phyloP scores from a whole-genome alignment of 2,888 invertebrate species.

The Pristionchus arcanus region DNA sequence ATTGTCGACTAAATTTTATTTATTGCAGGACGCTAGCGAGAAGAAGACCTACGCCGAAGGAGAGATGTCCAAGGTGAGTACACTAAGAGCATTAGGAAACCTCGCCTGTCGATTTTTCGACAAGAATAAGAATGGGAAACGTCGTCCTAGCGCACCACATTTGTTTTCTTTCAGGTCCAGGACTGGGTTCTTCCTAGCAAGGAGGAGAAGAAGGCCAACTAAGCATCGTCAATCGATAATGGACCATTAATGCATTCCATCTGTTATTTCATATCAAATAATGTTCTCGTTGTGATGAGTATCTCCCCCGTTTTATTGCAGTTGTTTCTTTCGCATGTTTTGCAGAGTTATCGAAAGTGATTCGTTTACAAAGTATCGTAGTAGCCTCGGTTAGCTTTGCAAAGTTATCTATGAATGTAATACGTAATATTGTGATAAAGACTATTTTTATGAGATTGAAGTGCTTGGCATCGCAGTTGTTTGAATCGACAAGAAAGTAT shows the following conservation, averaged over 20 bases:
- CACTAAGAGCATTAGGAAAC: background rate
- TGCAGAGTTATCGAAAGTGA: background rate
- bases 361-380: background rate
- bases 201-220: slow-evolving; percentile 34
- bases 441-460: background rate
- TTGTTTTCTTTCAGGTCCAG: background rate
- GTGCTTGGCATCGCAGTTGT: background rate
- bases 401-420: background rate
- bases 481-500: background rate
- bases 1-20: background rate
- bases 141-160: background rate
- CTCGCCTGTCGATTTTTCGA: slow-evolving; percentile 35
- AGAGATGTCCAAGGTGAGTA: slow-evolving; percentile 43
- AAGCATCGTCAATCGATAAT: slow-evolving; percentile 10
- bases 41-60: slow-evolving; percentile 46
- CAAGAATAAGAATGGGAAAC: background rate
- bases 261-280: background rate
- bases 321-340: slow-evolving; percentile 5
- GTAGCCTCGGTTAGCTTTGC: background rate
- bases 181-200: slow-evolving; percentile 16
- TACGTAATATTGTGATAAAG: slow-evolving; percentile 25
- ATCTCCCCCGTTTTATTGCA: background rate
- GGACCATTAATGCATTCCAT: background rate
- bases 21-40: slow-evolving; percentile 28
- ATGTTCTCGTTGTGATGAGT: background rate